Percentiles rank a stretch among this genome's conserved stretches.
phyloP scores from a whole-genome alignment of 2,113 vertebrate genomes.

The Elachura formosa region DNA sequence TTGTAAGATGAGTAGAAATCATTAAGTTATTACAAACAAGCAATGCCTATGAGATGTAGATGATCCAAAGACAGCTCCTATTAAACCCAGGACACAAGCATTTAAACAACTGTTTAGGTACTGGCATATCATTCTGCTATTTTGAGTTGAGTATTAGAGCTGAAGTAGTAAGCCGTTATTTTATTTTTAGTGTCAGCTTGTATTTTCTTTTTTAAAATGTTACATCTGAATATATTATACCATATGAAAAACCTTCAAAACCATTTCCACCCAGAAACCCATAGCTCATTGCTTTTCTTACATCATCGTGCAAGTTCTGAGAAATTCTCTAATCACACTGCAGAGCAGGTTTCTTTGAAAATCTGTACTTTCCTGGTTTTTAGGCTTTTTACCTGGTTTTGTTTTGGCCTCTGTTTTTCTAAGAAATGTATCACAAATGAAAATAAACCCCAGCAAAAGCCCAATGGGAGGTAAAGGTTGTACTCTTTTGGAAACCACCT shows the following conservation, averaged over 20 bases:
- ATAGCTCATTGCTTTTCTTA: background rate
- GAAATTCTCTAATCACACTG: background rate
- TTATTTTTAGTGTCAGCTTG: background rate
- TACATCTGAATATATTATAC: background rate
- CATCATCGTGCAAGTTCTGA: background rate
- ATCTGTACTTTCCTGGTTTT: background rate
- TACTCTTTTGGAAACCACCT: background rate
- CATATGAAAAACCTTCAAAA: background rate
- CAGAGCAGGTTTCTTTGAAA: background rate
- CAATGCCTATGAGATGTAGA: background rate
- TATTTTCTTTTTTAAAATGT: background rate
- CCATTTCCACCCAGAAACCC: background rate
- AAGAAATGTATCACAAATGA: background rate
- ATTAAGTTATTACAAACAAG: background rate
- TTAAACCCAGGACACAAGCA: background rate
- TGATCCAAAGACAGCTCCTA: background rate
- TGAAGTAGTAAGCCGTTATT: background rate
- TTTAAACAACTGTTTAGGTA: background rate
- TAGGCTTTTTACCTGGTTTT: background rate
- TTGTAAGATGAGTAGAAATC: background rate
- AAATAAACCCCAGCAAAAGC: background rate
- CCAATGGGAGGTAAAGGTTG: background rate
- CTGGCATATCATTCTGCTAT: background rate
- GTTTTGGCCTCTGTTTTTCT: background rate
- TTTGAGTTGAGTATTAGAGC: background rate